phyloP scores from a whole-genome alignment of 2,888 invertebrate genomes.

The Anthophora plumipes region DNA sequence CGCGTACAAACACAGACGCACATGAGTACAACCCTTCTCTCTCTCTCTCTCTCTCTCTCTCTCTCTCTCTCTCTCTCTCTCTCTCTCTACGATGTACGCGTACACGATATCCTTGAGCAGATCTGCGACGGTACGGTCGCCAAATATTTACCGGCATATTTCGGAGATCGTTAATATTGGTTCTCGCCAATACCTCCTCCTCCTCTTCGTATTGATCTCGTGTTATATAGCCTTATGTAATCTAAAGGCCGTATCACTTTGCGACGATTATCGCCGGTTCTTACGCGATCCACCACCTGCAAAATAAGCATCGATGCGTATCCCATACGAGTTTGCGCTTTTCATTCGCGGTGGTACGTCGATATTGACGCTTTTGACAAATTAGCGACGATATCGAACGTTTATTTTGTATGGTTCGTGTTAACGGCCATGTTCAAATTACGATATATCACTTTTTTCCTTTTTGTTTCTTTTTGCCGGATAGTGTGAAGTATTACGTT shows the following conservation, averaged over 20 bases:
- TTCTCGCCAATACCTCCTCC: slow-evolving; percentile 70
- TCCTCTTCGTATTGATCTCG: slow-evolving; percentile 71
- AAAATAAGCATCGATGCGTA: background rate
- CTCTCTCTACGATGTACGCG: background rate
- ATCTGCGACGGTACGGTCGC: slow-evolving; percentile 61
- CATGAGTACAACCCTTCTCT: background rate
- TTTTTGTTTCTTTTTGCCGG: background rate
- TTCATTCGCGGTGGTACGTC: slow-evolving; percentile 7
- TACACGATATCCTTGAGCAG: slow-evolving; percentile 74
- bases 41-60: background rate
- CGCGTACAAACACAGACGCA: slow-evolving; percentile 24
- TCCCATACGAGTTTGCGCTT: slow-evolving; percentile 8
- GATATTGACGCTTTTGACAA: background rate
- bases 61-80: slow-evolving; percentile 4
- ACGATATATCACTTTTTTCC: too few relatives aligned
- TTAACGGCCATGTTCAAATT: background rate
- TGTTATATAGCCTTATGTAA: slow-evolving; percentile 65
- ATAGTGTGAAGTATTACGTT: background rate
- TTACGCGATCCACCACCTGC: background rate
- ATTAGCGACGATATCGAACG: background rate
- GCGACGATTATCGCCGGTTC: slow-evolving; percentile 62
- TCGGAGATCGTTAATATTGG: slow-evolving; percentile 79
- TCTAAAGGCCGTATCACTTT: slow-evolving; percentile 62
- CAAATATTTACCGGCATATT: slow-evolving; percentile 79
- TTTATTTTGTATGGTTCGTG: background rate